These are phyloP conservation scores for Dorcus parallelipipedus DNA, from an alignment of 2,888 invertebrate genomes.

Conservation along the genomic window DNA sequence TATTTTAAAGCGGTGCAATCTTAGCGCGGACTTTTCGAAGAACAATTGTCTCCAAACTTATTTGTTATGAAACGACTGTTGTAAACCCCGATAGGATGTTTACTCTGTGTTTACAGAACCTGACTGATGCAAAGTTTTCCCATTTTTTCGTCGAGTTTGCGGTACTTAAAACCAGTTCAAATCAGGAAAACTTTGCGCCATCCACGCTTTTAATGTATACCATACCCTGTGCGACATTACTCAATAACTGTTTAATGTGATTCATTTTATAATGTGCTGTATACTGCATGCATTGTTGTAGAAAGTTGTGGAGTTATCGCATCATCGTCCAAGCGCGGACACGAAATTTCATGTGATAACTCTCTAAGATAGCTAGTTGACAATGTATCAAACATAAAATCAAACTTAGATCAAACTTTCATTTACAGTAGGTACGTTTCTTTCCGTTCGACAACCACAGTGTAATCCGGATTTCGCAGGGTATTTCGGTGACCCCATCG, in stretches of 20 bases:
- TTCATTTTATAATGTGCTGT: constrained; percentile 46
- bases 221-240: constrained; percentile 35
- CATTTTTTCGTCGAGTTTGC: constrained; percentile 6
- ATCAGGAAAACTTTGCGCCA: constrained; percentile 24
- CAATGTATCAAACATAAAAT: constrained; percentile 19
- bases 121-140: constrained; percentile 20
- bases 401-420: constrained; percentile 11
- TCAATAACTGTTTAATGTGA: constrained; percentile 45
- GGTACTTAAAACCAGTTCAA: constrained; percentile 15
- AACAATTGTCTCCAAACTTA: constrained; percentile 26
- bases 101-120: constrained; percentile 25
- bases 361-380: constrained; percentile 27
- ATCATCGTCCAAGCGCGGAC: constrained; percentile 8
- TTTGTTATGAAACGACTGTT: constrained; percentile 38
- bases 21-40: constrained; percentile 26
- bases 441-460: constrained; percentile 12
- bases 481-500: too few species aligned
- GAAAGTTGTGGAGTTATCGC: constrained; percentile 30
- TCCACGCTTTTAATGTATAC: constrained; percentile 29
- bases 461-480: constrained; percentile 2
- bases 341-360: constrained; percentile 29
- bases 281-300: constrained; percentile 44
- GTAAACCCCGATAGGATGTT: constrained; percentile 38
- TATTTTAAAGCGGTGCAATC: constrained; percentile 30
- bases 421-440: constrained; percentile 13